These are phyloP conservation scores for Coleophora deauratella DNA, from an alignment of 2,888 invertebrate species.

Conservation along the genomic window DNA sequence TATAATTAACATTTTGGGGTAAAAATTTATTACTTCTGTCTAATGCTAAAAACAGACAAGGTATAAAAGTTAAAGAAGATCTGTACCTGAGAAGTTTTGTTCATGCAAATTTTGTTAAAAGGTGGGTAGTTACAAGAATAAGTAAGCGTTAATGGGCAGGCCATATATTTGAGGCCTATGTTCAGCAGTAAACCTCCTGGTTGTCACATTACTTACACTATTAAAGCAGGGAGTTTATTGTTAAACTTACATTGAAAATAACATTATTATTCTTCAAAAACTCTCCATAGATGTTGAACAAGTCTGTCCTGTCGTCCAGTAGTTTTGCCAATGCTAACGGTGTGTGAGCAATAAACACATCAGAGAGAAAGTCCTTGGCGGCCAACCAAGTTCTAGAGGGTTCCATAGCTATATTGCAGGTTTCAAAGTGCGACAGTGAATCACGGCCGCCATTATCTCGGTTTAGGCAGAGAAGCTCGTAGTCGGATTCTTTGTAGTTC, in stretches of 20 bases:
- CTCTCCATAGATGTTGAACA: constrained; percentile 79
- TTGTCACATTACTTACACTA: too few species aligned
- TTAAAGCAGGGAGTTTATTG: too few species aligned
- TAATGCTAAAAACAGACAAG: too few species aligned
- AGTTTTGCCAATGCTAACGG: constrained; percentile 73
- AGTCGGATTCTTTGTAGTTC: constrained; percentile 67
- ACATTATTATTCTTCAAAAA: constrained; percentile 66
- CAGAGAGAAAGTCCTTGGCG: constrained; percentile 58
- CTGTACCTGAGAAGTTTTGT: too few species aligned
- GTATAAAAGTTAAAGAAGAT: too few species aligned
- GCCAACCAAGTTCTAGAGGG: constrained; percentile 74
- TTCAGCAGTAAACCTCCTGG: too few species aligned
- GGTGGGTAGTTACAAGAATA: too few species aligned
- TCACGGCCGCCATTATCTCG: constrained; percentile 67
- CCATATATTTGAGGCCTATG: too few species aligned
- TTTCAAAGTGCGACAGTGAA: constrained; percentile 61
- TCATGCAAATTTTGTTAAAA: too few species aligned
- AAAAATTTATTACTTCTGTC: too few species aligned
- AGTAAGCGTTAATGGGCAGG: too few species aligned
- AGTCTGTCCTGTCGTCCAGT: constrained; percentile 70
- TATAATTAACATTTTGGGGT: too few species aligned
- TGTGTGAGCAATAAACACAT: constrained; percentile 78
- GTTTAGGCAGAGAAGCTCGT: constrained; percentile 77
- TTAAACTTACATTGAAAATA: constrained; percentile 61
- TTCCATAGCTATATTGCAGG: constrained; percentile 76